Base-by-base conservation (phyloP, 2,797 vertebrate species). In the Borostomias antarcticus region DNA sequence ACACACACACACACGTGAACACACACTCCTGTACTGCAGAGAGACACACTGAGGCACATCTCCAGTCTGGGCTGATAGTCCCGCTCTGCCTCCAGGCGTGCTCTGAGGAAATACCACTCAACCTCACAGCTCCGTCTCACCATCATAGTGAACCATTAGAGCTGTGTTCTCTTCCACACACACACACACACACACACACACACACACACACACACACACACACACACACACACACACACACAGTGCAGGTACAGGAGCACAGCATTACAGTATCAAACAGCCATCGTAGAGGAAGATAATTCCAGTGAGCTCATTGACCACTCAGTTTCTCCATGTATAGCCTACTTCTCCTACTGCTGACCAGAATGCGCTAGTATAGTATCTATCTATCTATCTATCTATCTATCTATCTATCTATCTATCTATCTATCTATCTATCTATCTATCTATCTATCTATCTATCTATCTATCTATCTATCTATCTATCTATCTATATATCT, bases 221-320 rank as follows among this genome's bases (percentile, higher is more conserved):
- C 64, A 62, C 70, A 43, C 64, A 58, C 79, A 45, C 85, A 78
- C 62, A 76, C 78, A 85, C 83, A 82, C 82, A 83, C 86, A 87
- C 86, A n/a, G n/a, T n/a, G n/a, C 64, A 40, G 35, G 35, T 40
- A 43, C 40, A 43, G n/a, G n/a, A 43, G 11, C 0, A 43, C 40
- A 3, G 2, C 2, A 17, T 43, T 17, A 43, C 40, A 43, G 5
- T 17, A 43, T 43, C 40, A 43, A 17, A 17, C 2, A 13, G 40
- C 40, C 40, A 17, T 5, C 15, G 5, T 43, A 17, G n/a, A 43
- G 40, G 40, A 43, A 15, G 40, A 3, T 17, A 43, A 15, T 17
- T 15, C 13, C 11, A 17, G n/a, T 17, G n/a, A 43, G n/a, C 40
- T 17, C 40, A 15, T 40, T 43, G 40, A 17, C 11, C n/a, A 17